These are phyloP conservation scores for Blastobasis adustella DNA, from an alignment of 2,888 invertebrate genomes.

Conservation along the genomic window DNA sequence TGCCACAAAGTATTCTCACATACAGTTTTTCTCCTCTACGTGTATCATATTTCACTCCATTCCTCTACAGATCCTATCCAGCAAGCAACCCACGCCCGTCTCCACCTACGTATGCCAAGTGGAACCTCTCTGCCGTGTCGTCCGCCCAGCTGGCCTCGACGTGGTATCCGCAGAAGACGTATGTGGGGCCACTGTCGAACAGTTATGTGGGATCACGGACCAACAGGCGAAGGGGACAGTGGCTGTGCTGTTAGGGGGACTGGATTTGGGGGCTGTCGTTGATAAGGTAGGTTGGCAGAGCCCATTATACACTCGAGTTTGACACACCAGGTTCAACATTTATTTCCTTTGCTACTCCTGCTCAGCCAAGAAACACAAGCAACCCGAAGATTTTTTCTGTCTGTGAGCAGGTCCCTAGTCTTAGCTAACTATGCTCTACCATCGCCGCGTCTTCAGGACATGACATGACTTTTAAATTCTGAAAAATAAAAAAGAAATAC, in stretches of 20 bases:
- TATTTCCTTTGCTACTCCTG: too few species aligned
- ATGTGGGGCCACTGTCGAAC: slow-evolving; percentile 46
- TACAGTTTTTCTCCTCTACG: too few species aligned
- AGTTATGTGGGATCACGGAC: slow-evolving; percentile 62
- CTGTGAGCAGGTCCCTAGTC: too few species aligned
- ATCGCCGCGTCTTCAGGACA: too few species aligned
- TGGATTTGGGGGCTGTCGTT: slow-evolving; percentile 50
- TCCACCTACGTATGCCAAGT: slow-evolving; percentile 42
- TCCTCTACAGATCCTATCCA: slow-evolving; percentile 33
- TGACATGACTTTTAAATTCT: too few species aligned
- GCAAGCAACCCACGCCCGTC: slow-evolving; percentile 34
- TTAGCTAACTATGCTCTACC: too few species aligned
- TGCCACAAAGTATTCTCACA: too few species aligned
- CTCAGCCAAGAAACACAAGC: too few species aligned
- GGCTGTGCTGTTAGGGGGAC: slow-evolving; percentile 50
- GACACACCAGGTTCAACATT: too few species aligned
- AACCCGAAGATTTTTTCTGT: too few species aligned
- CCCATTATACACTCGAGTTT: too few species aligned
- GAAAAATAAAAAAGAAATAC: too few species aligned
- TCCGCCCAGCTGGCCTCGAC: slow-evolving; percentile 33
- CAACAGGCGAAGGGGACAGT: slow-evolving; percentile 48
- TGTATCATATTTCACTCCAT: background rate
- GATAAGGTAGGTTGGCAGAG: slow-evolving; percentile 35
- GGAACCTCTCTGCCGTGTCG: slow-evolving; percentile 36
- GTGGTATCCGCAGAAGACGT: slow-evolving; percentile 46